Evolutionary conservation across 2,888 invertebrate genomes (phyloP).

Genomic region (Meganola albula): DNA sequence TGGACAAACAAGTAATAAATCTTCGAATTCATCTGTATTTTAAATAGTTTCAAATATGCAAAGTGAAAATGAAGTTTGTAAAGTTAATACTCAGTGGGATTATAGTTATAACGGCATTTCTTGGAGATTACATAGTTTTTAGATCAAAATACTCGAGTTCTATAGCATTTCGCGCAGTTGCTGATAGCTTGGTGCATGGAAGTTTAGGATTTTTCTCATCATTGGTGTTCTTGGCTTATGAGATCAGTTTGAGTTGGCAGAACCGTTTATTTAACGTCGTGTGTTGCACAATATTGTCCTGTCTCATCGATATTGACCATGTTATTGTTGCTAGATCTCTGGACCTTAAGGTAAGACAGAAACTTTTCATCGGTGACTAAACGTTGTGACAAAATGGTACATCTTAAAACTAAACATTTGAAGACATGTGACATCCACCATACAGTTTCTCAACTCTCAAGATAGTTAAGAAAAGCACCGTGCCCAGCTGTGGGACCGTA

Average conservation of each 20-base stretch:
- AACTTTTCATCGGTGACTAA: too few relatives aligned
- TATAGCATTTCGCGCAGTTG: conserved; percentile 43
- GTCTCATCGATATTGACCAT: conserved; percentile 61
- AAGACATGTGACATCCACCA: too few relatives aligned
- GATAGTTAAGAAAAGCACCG: neutral
- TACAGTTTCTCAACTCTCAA: too few relatives aligned
- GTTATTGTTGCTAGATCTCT: conserved; percentile 58
- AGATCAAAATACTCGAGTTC: conserved; percentile 51
- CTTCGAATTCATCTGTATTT: conserved; percentile 4
- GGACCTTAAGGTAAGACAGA: conserved; percentile 46
- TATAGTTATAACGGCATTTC: conserved; percentile 37
- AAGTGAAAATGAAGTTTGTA: conserved; percentile 42
- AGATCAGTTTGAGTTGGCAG: conserved; percentile 30
- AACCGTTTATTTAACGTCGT: conserved; percentile 37
- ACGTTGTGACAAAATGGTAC: too few relatives aligned
- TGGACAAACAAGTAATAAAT: neutral
- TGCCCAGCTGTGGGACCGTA: neutral
- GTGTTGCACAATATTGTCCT: conserved; percentile 52
- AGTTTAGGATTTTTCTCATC: conserved; percentile 51
- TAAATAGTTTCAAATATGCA: conserved; percentile 7
- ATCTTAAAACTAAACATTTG: too few relatives aligned
- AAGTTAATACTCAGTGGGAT: conserved; percentile 38
- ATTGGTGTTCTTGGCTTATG: conserved; percentile 48
- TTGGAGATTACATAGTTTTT: conserved; percentile 60
- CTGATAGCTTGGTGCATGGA: conserved; percentile 52